Percentiles rank a stretch among this genome's conserved stretches.
phyloP scores from a whole-genome alignment of 1,140 invertebrate genomes.

The Philopotamus ludificatus region DNA sequence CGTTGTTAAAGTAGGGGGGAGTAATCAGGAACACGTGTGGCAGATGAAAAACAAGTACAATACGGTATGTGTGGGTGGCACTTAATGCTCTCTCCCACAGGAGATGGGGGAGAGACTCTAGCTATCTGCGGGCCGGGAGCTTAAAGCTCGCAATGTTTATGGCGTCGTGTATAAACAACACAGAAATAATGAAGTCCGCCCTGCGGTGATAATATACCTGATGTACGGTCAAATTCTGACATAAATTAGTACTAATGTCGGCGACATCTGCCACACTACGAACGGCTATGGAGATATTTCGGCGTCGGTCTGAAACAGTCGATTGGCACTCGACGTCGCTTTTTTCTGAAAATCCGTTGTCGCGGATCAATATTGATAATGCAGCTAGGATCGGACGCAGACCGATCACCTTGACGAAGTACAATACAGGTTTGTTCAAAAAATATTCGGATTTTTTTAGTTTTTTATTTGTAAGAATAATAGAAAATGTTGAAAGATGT shows the following conservation, averaged over 20 bases:
- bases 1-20: neutral
- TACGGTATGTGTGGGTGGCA: neutral
- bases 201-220: neutral
- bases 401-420: too few relatives aligned
- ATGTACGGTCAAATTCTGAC: neutral
- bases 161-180: constrained; percentile 1
- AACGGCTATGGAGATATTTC: too few relatives aligned
- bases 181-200: constrained; percentile 12
- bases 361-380: too few relatives aligned
- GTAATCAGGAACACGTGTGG: constrained; percentile 28
- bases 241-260: neutral
- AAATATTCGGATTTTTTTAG: too few relatives aligned
- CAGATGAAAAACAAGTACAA: constrained; percentile 11
- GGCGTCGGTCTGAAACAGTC: too few relatives aligned
- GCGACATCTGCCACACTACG: neutral
- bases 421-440: too few relatives aligned
- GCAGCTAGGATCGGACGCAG: too few relatives aligned
- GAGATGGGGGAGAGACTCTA: too few relatives aligned
- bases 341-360: too few relatives aligned
- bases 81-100: neutral
- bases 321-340: too few relatives aligned
- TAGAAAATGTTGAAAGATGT: too few relatives aligned
- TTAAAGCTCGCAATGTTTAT: constrained; percentile 26
- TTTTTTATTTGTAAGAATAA: too few relatives aligned
- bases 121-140: constrained; percentile 9